Evolutionary conservation across 1,140 invertebrate species (phyloP), one percentile per base, ranked within the genome.

Genomic region (Lucilia sericata): DNA sequence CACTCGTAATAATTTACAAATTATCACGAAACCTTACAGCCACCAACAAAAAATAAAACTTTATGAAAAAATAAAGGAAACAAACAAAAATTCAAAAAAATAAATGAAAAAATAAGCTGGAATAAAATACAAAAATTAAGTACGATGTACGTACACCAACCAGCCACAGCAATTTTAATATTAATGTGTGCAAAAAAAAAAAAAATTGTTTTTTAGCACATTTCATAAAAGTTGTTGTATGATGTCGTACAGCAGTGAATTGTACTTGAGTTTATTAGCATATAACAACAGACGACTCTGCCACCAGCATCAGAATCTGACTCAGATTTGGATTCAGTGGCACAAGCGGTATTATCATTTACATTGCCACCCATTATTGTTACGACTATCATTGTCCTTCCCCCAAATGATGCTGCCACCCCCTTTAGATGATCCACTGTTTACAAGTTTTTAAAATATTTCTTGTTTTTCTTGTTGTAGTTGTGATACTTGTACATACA

Each of bases 1-100:
- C 76, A 80, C 76, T 80, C 76, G 76, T 80, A 80, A 80, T 80
- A 80, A 80, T 80, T 80, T 80, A 80, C 76, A 80, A 80, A 80
- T 80, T 80, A 80, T 80, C 76, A 80, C 76, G 76, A 80, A 80
- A 80, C 76, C 47, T 80, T 80, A 51, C 65, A 19, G 10, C 65
- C 65, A 70, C 30, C 76, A 80, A 80, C 76, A 80, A 80, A 49
- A 80, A 80, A 51, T 80, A 51, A 49, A 80, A 80, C n/a, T 80
- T 78, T 78, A 19, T 42, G 14, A 76, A 14, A 34, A n/a, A 76
- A 76, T 5, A 76, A 76, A 76, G 13, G 42, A 76, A 21, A 74
- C 17, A 21, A 74, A 74, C 70, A 25, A 74, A 78, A 47, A 78
- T n/a, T 75, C 2, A 75, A 42, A 42, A n/a, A 42, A 42, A 13